These are phyloP conservation scores for Diarsia dahlii DNA, from an alignment of 2,888 invertebrate genomes.

Conservation along the genomic window DNA sequence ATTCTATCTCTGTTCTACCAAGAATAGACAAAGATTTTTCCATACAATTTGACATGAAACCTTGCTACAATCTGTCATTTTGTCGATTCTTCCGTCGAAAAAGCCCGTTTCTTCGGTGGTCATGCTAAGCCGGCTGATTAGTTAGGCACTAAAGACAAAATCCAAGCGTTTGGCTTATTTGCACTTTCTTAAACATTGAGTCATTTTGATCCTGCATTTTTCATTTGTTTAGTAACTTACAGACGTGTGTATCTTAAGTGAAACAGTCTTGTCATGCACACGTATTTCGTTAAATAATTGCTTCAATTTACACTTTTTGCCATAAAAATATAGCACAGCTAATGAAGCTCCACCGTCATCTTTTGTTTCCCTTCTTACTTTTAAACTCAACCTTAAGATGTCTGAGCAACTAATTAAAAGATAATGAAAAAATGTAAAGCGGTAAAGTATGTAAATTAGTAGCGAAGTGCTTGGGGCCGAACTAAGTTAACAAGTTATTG, in stretches of 20 bases:
- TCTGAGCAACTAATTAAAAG: constrained; percentile 82
- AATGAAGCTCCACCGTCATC: constrained; percentile 68
- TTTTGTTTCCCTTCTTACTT: constrained; percentile 60
- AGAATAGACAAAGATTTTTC: too few relatives aligned
- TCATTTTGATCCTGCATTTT: not conserved
- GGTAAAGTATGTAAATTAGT: constrained; percentile 83
- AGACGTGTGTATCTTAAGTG: not conserved
- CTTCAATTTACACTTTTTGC: not conserved
- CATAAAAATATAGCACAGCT: constrained; percentile 44
- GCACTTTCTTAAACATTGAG: not conserved
- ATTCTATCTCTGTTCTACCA: too few relatives aligned
- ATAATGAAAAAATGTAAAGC: constrained; percentile 82
- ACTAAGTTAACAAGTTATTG: constrained; percentile 63
- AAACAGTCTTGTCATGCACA: not conserved
- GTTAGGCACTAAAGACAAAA: too few relatives aligned
- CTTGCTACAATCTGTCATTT: too few relatives aligned
- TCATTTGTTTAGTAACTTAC: not conserved
- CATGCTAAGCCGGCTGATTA: too few relatives aligned
- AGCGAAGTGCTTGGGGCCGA: constrained; percentile 64
- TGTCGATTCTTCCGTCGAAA: too few relatives aligned
- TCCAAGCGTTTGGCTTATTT: not conserved
- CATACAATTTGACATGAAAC: too few relatives aligned
- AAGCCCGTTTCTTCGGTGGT: too few relatives aligned
- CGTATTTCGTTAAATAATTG: not conserved
- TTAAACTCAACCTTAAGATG: constrained; percentile 71